These are phyloP conservation scores for Strongylocentrotus purpuratus DNA, from an alignment of 35 echinoderm and acorn worm species.

Conservation along the genomic window DNA sequence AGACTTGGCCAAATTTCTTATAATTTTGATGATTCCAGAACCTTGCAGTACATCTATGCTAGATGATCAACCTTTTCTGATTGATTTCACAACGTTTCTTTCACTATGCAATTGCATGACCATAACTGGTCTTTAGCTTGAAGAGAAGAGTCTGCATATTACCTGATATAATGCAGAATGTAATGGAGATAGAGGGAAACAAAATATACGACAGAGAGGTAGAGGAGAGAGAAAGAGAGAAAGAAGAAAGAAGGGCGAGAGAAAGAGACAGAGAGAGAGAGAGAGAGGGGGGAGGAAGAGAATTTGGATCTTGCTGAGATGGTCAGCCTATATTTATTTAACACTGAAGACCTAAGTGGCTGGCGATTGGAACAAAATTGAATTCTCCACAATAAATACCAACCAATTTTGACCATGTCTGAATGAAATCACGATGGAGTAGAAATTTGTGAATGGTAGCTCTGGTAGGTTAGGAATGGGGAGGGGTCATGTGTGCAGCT, in stretches of 20 bases:
- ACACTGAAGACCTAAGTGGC: slow-evolving; percentile 35
- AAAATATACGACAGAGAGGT: too few relatives aligned
- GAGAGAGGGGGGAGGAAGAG: not conserved
- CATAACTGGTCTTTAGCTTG: too few relatives aligned
- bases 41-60: too few relatives aligned
- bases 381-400: slow-evolving; percentile 23
- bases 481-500: not conserved
- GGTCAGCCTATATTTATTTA: slow-evolving; percentile 30
- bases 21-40: too few relatives aligned
- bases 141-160: not conserved
- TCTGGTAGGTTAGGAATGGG: not conserved
- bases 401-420: not conserved
- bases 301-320: not conserved
- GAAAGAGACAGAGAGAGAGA: not conserved
- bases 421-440: not conserved
- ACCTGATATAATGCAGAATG: not conserved
- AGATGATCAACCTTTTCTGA: too few relatives aligned
- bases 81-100: too few relatives aligned
- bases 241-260: not conserved
- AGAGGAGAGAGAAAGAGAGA: too few relatives aligned
- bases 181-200: not conserved
- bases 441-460: not conserved
- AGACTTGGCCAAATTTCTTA: too few relatives aligned
- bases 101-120: too few relatives aligned
- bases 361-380: slow-evolving; percentile 40